Conservation (phyloP, 2,888 invertebrate species). For the Troides helena region DNA sequence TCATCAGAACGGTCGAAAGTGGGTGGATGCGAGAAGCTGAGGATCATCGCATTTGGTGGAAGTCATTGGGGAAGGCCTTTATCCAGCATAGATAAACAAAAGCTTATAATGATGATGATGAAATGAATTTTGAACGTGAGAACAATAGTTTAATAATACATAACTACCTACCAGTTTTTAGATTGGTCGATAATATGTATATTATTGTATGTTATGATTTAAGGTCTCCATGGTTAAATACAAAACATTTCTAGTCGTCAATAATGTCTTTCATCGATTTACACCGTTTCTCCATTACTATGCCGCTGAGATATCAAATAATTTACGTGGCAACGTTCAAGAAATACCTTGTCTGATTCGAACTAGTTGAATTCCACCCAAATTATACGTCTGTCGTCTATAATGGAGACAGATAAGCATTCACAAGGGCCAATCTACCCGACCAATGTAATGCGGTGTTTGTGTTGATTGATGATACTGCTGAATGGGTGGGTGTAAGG, state of each 20-base stretch:
- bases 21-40: no score
- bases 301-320: background rate
- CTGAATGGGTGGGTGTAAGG: slow-evolving; percentile 3
- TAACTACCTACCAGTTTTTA: no score
- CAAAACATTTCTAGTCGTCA: background rate
- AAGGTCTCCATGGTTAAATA: background rate
- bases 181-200: background rate
- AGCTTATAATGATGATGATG: no score
- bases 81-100: no score
- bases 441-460: slow-evolving; percentile 3
- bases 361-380: slow-evolving; percentile 11
- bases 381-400: slow-evolving; percentile 21
- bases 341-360: slow-evolving; percentile 12
- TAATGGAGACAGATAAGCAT: slow-evolving; percentile 26
- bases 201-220: background rate
- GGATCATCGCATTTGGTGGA: no score
- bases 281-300: slow-evolving; percentile 13
- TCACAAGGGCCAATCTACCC: slow-evolving; percentile 22
- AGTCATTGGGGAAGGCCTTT: no score
- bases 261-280: background rate
- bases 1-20: no score
- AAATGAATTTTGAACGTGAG: no score
- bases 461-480: slow-evolving; percentile 7
- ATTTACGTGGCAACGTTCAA: slow-evolving; percentile 11
- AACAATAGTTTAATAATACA: no score